Evolutionary conservation across 2,888 invertebrate species (phyloP).

Genomic region (Eupithecia tripunctaria): DNA sequence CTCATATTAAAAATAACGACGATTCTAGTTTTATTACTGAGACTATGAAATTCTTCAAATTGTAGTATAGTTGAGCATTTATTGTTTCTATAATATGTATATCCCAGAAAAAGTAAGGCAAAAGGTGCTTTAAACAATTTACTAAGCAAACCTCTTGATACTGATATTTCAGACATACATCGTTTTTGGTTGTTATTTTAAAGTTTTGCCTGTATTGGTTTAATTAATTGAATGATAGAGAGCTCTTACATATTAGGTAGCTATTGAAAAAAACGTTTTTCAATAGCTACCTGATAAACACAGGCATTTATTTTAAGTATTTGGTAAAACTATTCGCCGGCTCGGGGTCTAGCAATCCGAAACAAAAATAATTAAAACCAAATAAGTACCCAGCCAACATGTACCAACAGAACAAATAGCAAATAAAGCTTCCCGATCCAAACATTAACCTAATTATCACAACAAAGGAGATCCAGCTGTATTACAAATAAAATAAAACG

Average conservation of each 20-base stretch:
- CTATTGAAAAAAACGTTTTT: not conserved
- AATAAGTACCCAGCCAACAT: not conserved
- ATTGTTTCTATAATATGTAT: not conserved
- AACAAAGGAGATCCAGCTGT: conserved; percentile 6
- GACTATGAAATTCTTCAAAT: not conserved
- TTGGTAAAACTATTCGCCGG: not conserved
- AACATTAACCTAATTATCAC: not conserved
- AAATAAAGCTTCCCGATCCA: not conserved
- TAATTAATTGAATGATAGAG: not conserved
- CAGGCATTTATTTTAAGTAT: not conserved
- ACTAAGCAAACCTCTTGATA: not conserved
- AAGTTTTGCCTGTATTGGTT: not conserved
- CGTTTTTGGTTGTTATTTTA: not conserved
- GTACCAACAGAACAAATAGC: not conserved
- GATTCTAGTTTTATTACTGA: not conserved
- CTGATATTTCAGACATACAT: not conserved
- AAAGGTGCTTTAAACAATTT: not conserved
- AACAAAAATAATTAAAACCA: not conserved
- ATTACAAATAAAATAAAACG: not conserved
- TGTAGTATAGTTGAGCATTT: not conserved
- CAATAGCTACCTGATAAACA: too few relatives aligned
- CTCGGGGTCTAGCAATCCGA: not conserved
- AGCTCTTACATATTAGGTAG: not conserved
- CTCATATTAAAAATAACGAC: conserved; percentile 36
- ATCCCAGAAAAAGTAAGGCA: not conserved